Evolutionary conservation across 2,797 vertebrate species (phyloP).

Genomic region (Antrozous pallidus): DNA sequence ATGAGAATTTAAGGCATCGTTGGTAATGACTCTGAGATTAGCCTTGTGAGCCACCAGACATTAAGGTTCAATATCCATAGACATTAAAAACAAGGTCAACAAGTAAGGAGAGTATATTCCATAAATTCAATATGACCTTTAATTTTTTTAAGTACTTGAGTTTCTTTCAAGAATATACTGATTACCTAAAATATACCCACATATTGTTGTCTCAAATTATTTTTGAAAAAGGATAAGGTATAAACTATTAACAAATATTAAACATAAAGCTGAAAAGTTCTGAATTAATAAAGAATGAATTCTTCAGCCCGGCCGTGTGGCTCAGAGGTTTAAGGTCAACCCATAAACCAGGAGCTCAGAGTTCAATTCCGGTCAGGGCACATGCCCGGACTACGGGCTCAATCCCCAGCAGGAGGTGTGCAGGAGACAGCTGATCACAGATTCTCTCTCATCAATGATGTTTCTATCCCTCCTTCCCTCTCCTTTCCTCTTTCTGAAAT

Average conservation of each 20-base stretch:
- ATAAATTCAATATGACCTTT: background rate
- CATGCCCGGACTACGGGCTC: too few relatives aligned
- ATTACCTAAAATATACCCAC: background rate
- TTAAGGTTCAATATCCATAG: background rate
- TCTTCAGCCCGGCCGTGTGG: background rate
- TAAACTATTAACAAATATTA: slow-evolving; percentile 10
- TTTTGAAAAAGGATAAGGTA: background rate
- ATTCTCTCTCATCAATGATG: too few relatives aligned
- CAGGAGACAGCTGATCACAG: too few relatives aligned
- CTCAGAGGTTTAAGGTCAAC: too few relatives aligned
- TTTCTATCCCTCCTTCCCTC: too few relatives aligned
- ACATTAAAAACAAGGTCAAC: background rate
- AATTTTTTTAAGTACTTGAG: background rate
- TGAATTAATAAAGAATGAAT: background rate
- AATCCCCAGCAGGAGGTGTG: too few relatives aligned
- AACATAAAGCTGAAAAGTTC: slow-evolving; percentile 5
- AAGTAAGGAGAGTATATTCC: background rate
- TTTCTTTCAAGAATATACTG: slow-evolving; percentile 27
- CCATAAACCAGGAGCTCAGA: too few relatives aligned
- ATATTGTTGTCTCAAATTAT: background rate
- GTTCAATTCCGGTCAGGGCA: too few relatives aligned
- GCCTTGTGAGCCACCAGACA: background rate
- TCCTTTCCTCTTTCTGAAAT: too few relatives aligned
- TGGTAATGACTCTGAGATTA: background rate
- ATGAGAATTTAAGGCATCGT: background rate